phyloP scores from a whole-genome alignment of 1,140 invertebrate genomes.

The Theocolax elegans region DNA sequence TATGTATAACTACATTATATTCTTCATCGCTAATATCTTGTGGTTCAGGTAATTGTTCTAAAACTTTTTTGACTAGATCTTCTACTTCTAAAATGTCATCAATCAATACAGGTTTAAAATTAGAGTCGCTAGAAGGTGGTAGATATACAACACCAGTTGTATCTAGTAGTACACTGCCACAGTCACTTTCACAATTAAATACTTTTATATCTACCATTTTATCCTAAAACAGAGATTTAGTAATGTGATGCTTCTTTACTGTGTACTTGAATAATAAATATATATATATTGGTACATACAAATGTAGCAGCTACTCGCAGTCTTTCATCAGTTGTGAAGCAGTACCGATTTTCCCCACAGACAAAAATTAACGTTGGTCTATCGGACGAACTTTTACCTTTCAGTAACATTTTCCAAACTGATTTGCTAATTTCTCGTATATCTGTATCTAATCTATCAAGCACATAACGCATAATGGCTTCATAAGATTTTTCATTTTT shows the following conservation, averaged over 20 bases:
- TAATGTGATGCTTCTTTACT: neutral
- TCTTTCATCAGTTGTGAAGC: constrained; percentile 68
- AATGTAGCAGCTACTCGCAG: constrained; percentile 74
- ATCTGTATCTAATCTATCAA: constrained; percentile 60
- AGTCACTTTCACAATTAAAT: constrained; percentile 45
- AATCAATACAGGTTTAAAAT: constrained; percentile 47
- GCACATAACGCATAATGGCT: constrained; percentile 63
- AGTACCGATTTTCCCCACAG: constrained; percentile 66
- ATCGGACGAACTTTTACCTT: constrained; percentile 35
- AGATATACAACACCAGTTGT: constrained; percentile 48
- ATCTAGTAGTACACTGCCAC: constrained; percentile 40
- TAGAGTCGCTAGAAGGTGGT: constrained; percentile 28
- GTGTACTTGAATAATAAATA: neutral
- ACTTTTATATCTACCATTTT: constrained; percentile 50
- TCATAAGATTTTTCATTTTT: constrained; percentile 61
- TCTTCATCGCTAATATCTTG: constrained; percentile 64
- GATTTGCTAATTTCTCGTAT: constrained; percentile 49
- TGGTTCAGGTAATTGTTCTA: constrained; percentile 70
- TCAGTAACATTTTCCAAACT: constrained; percentile 54
- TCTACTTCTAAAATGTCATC: constrained; percentile 60
- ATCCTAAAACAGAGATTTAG: constrained; percentile 44
- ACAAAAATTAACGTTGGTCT: constrained; percentile 66
- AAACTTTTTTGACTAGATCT: constrained; percentile 69
- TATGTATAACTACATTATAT: constrained; percentile 58
- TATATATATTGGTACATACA: constrained; percentile 63